Percentiles rank a stretch among this genome's conserved stretches.
These are phyloP conservation scores for Helobdella robusta DNA, from an alignment of 2,888 invertebrate species.

Conservation along the genomic window DNA sequence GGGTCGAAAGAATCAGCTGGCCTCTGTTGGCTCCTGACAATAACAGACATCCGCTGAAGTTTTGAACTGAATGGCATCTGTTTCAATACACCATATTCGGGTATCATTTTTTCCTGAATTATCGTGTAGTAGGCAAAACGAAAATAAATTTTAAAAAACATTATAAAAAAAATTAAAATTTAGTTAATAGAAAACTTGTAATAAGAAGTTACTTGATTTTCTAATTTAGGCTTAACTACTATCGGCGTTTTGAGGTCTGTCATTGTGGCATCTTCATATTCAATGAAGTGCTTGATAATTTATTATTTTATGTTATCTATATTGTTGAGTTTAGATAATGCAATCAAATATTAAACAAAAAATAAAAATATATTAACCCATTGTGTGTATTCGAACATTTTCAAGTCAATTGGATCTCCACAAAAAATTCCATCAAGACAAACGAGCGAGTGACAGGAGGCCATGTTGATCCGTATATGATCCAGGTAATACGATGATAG, in stretches of 20 bases:
- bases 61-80: constrained; percentile 76
- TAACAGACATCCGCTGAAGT: constrained; percentile 76
- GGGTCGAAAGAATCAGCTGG: constrained; percentile 59
- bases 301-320: neutral
- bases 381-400: constrained; percentile 51
- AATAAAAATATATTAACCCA: constrained; percentile 43
- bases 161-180: no score
- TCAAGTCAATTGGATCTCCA: constrained; percentile 53
- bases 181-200: no score
- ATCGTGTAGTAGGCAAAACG: no score
- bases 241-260: neutral
- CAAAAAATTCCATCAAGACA: constrained; percentile 47
- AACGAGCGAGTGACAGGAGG: constrained; percentile 52
- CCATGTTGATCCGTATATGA: constrained; percentile 47
- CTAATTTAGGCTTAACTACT: neutral
- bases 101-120: neutral
- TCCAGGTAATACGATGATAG: no score
- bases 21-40: constrained; percentile 51
- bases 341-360: no score
- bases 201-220: no score
- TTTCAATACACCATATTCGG: constrained; percentile 66
- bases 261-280: neutral
- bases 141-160: no score
- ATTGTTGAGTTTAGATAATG: no score
- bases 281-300: neutral